phyloP scores from a whole-genome alignment of 2,113 vertebrate species.

The Stegastes partitus region DNA sequence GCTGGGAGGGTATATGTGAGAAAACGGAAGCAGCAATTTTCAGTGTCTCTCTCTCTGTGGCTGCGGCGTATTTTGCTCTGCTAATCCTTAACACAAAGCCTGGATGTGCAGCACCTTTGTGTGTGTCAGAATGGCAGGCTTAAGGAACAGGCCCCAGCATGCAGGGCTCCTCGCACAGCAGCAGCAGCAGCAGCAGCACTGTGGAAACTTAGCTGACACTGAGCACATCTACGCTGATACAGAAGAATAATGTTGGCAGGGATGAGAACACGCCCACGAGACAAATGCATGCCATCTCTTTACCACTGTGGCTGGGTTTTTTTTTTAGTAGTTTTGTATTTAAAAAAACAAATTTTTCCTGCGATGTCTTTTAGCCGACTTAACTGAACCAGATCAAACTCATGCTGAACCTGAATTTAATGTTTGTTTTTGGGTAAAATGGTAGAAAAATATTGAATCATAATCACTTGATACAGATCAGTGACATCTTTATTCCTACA shows the following conservation, averaged over 20 bases:
- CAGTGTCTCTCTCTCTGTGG: slow-evolving; percentile 71
- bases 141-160: slow-evolving; percentile 76
- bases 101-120: slow-evolving; percentile 82
- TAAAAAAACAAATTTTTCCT: no score
- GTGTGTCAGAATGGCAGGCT: slow-evolving; percentile 77
- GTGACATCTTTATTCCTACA: slow-evolving; percentile 4
- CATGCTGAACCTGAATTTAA: background rate
- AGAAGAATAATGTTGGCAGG: slow-evolving; percentile 59
- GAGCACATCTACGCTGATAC: slow-evolving; percentile 64
- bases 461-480: background rate
- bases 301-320: background rate
- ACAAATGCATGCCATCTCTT: slow-evolving; percentile 15
- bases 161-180: slow-evolving; percentile 58
- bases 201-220: slow-evolving; percentile 77
- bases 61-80: slow-evolving; percentile 73
- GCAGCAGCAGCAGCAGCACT: slow-evolving; percentile 62
- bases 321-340: slow-evolving; percentile 2
- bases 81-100: slow-evolving; percentile 84
- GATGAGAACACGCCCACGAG: slow-evolving; percentile 38
- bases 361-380: slow-evolving; percentile 28
- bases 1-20: slow-evolving; percentile 49
- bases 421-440: slow-evolving; percentile 1
- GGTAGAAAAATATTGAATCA: slow-evolving; percentile 9
- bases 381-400: slow-evolving; percentile 15
- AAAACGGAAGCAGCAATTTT: slow-evolving; percentile 74